phyloP scores from a whole-genome alignment of 2,797 vertebrate genomes.

The Rousettus madagascariensis region DNA sequence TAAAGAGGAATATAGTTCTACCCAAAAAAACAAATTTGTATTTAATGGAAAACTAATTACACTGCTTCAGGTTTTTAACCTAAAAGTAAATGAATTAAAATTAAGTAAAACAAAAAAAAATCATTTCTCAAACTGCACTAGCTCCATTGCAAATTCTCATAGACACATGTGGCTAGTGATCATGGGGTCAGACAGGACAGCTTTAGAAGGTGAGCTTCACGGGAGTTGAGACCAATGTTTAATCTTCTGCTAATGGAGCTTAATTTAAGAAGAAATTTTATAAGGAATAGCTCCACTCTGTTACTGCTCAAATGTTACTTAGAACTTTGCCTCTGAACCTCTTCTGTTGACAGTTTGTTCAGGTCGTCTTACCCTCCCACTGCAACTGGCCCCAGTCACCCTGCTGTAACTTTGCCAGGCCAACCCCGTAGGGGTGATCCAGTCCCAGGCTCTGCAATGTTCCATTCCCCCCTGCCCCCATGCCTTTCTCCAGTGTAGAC shows the following conservation, averaged over 20 bases:
- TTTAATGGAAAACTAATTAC: not conserved
- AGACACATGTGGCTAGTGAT: not conserved
- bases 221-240: not conserved
- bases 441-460: not conserved
- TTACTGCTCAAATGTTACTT: not conserved
- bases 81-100: constrained; percentile 26
- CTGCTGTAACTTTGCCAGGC: not conserved
- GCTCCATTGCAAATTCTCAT: not conserved
- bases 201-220: not conserved
- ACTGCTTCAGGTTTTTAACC: not conserved
- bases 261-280: not conserved
- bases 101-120: not conserved
- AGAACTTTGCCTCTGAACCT: not conserved
- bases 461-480: no score
- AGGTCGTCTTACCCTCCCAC: not conserved
- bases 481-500: not conserved
- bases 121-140: not conserved
- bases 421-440: not conserved
- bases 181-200: not conserved
- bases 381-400: no score
- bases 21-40: not conserved
- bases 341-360: not conserved
- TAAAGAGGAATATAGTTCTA: not conserved
- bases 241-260: not conserved
- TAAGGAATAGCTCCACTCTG: not conserved